Percentiles rank a stretch among this genome's conserved stretches.
phyloP scores from a whole-genome alignment of 2,797 vertebrate species.

The Sardinella longiceps region DNA sequence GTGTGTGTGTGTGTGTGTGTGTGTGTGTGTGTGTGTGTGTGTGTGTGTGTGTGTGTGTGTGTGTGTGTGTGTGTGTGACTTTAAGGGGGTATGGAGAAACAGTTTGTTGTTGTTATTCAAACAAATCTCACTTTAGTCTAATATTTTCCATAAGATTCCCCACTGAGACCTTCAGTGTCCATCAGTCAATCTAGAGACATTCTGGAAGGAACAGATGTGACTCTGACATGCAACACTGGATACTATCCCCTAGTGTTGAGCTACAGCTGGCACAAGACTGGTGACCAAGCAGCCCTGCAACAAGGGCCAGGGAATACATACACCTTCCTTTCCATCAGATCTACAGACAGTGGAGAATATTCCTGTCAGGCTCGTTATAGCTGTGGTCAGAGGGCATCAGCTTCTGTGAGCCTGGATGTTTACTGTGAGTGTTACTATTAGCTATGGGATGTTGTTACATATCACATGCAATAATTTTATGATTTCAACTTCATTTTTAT shows the following conservation, averaged over 20 bases:
- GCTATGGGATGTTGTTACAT: too few relatives aligned
- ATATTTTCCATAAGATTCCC: too few relatives aligned
- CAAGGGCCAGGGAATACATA: background rate
- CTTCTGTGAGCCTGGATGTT: too few relatives aligned
- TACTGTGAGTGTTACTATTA: too few relatives aligned
- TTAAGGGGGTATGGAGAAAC: too few relatives aligned
- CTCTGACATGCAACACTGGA: conserved; percentile 38
- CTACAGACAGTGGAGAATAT: background rate
- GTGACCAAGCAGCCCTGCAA: background rate
- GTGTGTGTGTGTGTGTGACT: background rate
- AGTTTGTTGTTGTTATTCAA: too few relatives aligned
- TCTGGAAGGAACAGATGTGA: background rate
- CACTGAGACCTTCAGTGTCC: background rate
- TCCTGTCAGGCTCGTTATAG: too few relatives aligned
- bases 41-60: background rate
- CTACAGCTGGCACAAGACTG: background rate
- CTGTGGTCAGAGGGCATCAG: too few relatives aligned
- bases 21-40: background rate
- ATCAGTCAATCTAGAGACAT: background rate
- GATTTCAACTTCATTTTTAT: too few relatives aligned
- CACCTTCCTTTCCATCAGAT: background rate
- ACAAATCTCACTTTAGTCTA: too few relatives aligned
- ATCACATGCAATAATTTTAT: too few relatives aligned
- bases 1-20: background rate
- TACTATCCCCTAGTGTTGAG: conserved; percentile 20